Percentiles rank a stretch among this genome's conserved stretches.
These are phyloP conservation scores for Calephelis virginiensis DNA, from an alignment of 1,140 invertebrate genomes.

Conservation along the genomic window DNA sequence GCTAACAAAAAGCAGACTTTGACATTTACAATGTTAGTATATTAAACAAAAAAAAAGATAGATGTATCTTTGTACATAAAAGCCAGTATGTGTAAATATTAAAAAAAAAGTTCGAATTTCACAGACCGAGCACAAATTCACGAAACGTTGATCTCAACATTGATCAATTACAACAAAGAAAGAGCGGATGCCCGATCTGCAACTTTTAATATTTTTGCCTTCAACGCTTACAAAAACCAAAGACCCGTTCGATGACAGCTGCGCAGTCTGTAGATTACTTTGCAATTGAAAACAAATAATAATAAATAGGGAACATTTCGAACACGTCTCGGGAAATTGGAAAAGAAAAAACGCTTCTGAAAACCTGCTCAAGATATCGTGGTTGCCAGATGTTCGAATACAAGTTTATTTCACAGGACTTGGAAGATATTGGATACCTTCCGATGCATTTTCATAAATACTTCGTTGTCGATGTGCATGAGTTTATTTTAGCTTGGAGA, in stretches of 20 bases:
- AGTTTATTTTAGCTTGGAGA: background rate
- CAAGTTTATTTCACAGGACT: conserved; percentile 44
- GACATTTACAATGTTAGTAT: too few species aligned
- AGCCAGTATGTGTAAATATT: too few species aligned
- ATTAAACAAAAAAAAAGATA: too few species aligned
- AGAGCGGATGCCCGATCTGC: conserved; percentile 18
- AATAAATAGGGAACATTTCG: conserved; percentile 59
- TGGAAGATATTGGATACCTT: conserved; percentile 21
- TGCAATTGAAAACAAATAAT: conserved; percentile 77
- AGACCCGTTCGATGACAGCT: conserved; percentile 49
- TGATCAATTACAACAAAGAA: conserved; percentile 4
- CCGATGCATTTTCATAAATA: conserved; percentile 4
- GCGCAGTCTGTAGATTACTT: conserved; percentile 67
- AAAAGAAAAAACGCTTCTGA: conserved; percentile 57
- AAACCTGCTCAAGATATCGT: conserved; percentile 49
- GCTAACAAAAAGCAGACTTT: too few species aligned
- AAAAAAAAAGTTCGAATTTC: background rate
- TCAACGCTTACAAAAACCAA: conserved; percentile 32
- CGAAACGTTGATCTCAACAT: background rate
- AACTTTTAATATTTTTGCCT: conserved; percentile 40
- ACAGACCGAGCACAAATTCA: background rate
- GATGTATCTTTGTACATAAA: too few species aligned
- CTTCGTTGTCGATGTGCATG: background rate
- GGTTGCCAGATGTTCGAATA: conserved; percentile 56
- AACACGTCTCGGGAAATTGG: conserved; percentile 59